Evolutionary conservation across 2,797 vertebrate genomes (phyloP), one percentile per base, ranked within the genome.

Genomic region (Tolypeutes matacus): DNA sequence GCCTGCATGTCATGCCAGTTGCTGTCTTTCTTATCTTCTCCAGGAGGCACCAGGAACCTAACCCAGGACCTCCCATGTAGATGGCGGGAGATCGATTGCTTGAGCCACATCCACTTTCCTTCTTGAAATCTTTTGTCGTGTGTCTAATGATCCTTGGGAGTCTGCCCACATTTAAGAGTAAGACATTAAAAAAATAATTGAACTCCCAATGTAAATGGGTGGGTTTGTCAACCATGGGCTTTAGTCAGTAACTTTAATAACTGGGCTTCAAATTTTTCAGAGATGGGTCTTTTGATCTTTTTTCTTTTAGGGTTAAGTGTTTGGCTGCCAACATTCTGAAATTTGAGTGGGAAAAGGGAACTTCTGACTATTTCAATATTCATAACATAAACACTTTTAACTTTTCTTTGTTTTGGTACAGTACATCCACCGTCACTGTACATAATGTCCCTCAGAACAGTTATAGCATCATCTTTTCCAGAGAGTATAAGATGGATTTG

Each of bases 161-260:
- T 60, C 64, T 88, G 64, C 49, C 82, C 10, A 34, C 62, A 85
- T 76, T 87, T 91, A 46, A 90, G 27, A 93, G 36, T 67, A 83
- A 67, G 56, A 84, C 3, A 34, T 88, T 81, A 58, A 94, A 87
- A 93, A 69, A 65, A n/a, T 13, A 10, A 87, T 0, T 85, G 65
- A 39, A 86, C 89, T 64, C 70, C 49, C 36, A 62, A 11, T 73
- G 5, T 67, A 73, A 56, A 18, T 14, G 10, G n/a, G 4, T 9
- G 2, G 21, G 9, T 64, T 1, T 34, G 14, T 21, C 58, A 91
- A 62, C 56, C 31, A 42, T 5, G 34, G 31, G 11, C 13, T 86
- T 60, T 89, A 60, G 14, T 76, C 29, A 94, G 5, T 86, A 75
- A 64, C 58, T 96, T 64, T 51, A 82, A 17, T 80, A 94, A 73